Percentiles rank a stretch among this genome's conserved stretches.
phyloP scores from a whole-genome alignment of 2,888 invertebrate genomes.

The Drosophila prostipennis region DNA sequence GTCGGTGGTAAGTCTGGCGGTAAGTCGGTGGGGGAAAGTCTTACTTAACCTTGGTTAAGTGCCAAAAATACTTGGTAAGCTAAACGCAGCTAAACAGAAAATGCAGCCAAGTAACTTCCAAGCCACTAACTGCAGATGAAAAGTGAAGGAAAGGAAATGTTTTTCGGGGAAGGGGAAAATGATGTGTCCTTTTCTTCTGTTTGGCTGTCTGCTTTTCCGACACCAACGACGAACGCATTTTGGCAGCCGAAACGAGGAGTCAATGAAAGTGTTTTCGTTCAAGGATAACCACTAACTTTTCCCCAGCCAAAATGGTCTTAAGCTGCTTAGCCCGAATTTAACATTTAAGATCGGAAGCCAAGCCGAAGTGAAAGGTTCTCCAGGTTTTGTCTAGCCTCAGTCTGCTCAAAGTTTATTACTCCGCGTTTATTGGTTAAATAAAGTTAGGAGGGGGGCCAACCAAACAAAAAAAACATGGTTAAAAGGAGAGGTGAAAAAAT shows the following conservation, averaged over 20 bases:
- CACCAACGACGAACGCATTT: constrained; percentile 28
- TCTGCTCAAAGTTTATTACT: constrained; percentile 46
- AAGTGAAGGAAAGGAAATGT: constrained; percentile 9
- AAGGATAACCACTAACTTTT: constrained; percentile 34
- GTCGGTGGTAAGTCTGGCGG: no score
- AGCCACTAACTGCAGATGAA: constrained; percentile 54
- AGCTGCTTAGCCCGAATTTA: constrained; percentile 45
- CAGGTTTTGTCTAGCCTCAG: constrained; percentile 36
- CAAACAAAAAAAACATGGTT: background rate
- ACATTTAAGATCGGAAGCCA: constrained; percentile 35
- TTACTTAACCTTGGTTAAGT: constrained; percentile 65
- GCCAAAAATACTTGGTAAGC: constrained; percentile 58
- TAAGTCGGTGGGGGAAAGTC: constrained; percentile 27
- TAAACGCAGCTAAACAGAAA: constrained; percentile 52
- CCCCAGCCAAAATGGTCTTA: constrained; percentile 25
- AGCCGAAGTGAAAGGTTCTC: constrained; percentile 36
- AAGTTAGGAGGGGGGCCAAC: constrained; percentile 7
- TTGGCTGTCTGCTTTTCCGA: constrained; percentile 1
- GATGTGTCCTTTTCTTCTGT: constrained; percentile 32
- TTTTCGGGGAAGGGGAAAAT: constrained; percentile 6
- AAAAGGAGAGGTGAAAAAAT: constrained; percentile 27
- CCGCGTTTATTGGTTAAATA: constrained; percentile 30
- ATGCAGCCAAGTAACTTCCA: constrained; percentile 51
- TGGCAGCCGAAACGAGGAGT: constrained; percentile 23
- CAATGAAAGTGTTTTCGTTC: constrained; percentile 46